Conservation (phyloP, 2,113 vertebrate species). For the Merops nubicus region DNA sequence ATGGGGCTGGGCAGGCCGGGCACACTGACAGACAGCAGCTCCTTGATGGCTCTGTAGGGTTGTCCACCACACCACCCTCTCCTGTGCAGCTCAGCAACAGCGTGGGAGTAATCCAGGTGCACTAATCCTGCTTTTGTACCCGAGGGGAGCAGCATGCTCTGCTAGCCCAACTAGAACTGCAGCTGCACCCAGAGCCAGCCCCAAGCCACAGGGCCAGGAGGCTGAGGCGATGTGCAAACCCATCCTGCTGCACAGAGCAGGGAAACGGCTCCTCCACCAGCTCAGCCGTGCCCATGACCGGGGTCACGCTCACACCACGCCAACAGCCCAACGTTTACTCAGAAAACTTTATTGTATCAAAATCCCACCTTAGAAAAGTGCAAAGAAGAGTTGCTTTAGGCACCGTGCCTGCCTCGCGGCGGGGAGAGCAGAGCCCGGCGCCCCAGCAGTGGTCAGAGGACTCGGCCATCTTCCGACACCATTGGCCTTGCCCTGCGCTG, state of each 20-base stretch:
- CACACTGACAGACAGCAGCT: neutral
- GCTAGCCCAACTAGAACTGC: neutral
- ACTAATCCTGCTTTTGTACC: neutral
- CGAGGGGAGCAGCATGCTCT: accelerated
- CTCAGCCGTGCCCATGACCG: neutral
- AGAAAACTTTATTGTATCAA: conserved; percentile 65
- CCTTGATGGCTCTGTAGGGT: neutral
- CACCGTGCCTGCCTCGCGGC: neutral
- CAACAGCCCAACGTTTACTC: conserved; percentile 7
- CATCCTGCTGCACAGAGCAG: accelerated
- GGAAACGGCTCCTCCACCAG: accelerated
- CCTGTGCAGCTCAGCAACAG: accelerated
- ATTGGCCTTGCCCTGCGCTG: neutral
- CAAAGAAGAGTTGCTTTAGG: conserved; percentile 33
- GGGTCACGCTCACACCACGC: neutral
- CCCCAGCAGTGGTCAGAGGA: neutral
- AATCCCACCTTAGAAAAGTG: conserved; percentile 56
- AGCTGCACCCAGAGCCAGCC: neutral
- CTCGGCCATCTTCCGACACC: neutral
- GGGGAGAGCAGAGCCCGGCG: neutral
- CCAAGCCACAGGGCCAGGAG: neutral
- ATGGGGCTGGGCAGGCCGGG: accelerated
- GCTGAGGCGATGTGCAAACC: no score
- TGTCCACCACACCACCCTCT: no score
- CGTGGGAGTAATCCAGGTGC: accelerated